Base-by-base conservation (phyloP, 2,113 vertebrate species). In the Antigone vipio region DNA sequence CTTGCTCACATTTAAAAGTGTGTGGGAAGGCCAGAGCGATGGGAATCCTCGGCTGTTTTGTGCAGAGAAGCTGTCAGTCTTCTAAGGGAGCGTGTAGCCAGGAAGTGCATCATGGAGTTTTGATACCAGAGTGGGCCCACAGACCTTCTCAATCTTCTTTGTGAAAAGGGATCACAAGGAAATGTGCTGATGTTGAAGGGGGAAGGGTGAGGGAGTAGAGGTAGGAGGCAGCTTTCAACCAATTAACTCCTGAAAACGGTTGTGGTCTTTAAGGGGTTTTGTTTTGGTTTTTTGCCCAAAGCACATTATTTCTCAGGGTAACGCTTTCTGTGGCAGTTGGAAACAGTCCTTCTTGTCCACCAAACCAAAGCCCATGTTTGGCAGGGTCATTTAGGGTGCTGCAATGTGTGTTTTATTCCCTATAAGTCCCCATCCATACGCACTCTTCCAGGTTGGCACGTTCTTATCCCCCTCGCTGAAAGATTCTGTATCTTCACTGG, bases 351-450 rank as follows among this genome's bases (percentile, higher is more conserved):
- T 6, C 59, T 76, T 20, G 27, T 12, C 42, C 44, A 15, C 21
- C 52, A 59, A 38, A 42, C 21, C 23, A 34, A 29, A 9, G 16
- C 20, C 50, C 2, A 1, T 55, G 9, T 63, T 29, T 85, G 44
- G 38, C 80, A 52, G n/a, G 44, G 23, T 35, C 30, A 2, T 35
- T 45, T 24, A 30, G 64, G 56, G 47, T 32, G 30, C 24, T 45
- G 52, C 38, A 59, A 7, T 0, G 1, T 52, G 40, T 2, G 1
- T 63, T 58, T 78, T 29, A 52, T 34, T 84, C 75, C 32, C 27
- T n/a, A 2, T 55, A 5, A 1, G 5, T 30, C 45, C 22, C 15
- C 49, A 22, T 9, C 29, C 6, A 1, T 9, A 6, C 14, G 6
- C 13, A 1, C 15, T 63, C 8, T 22, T 77, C 20, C 24, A 29